These are phyloP conservation scores for Frieseomelitta varia DNA, from an alignment of 1,140 invertebrate genomes.

Conservation along the genomic window DNA sequence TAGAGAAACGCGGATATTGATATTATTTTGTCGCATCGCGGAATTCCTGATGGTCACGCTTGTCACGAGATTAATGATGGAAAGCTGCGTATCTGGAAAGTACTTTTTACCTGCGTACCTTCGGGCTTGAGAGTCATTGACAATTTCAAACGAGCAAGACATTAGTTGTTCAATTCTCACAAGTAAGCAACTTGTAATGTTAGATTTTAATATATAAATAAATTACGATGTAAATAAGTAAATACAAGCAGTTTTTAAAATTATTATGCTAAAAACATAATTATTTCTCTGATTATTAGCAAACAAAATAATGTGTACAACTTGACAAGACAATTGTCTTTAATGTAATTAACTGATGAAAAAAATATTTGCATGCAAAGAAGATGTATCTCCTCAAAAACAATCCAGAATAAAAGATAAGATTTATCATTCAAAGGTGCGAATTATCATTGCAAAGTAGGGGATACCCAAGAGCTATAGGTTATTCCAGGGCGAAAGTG, in stretches of 20 bases:
- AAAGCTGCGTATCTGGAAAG: conserved; percentile 19
- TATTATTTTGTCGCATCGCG: conserved; percentile 4
- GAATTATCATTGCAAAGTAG: conserved; percentile 40
- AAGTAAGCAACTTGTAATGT: background rate
- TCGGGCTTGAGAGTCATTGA: background rate
- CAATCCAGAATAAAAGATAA: background rate
- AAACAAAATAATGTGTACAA: background rate
- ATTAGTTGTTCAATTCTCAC: background rate
- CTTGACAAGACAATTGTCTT: background rate
- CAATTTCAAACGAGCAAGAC: conserved; percentile 15
- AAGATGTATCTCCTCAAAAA: background rate
- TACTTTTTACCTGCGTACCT: conserved; percentile 14
- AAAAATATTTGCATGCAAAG: background rate
- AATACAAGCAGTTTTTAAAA: background rate
- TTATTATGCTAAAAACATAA: background rate
- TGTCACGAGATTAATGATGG: conserved; percentile 41
- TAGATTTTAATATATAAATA: background rate
- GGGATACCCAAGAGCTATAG: conserved; percentile 27
- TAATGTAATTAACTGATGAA: background rate
- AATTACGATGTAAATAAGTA: background rate
- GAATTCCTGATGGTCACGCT: background rate
- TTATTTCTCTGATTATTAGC: background rate
- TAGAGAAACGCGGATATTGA: conserved; percentile 26
- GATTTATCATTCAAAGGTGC: background rate
- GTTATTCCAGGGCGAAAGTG: conserved; percentile 52